These are phyloP conservation scores for Xerus rutilus DNA, from an alignment of 2,797 vertebrate genomes.

Conservation along the genomic window DNA sequence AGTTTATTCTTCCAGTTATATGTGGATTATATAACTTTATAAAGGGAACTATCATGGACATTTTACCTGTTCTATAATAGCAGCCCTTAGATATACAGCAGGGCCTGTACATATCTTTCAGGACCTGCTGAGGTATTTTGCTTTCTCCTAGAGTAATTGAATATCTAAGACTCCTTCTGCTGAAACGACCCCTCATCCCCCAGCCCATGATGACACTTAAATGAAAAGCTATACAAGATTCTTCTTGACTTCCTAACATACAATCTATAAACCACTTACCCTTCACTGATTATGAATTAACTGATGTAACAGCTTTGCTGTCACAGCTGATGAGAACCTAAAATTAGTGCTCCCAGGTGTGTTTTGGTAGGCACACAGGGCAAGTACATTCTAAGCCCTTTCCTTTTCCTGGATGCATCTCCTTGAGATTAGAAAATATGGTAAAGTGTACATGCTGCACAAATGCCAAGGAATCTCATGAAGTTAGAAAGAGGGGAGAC, in stretches of 20 bases:
- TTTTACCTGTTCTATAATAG: neutral
- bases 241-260: slow-evolving; percentile 69
- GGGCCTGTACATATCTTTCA: neutral
- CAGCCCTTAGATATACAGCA: neutral
- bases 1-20: slow-evolving; percentile 3
- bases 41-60: neutral
- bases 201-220: neutral
- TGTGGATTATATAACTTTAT: slow-evolving; percentile 18
- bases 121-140: neutral
- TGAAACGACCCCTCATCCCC: neutral
- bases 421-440: slow-evolving; percentile 51
- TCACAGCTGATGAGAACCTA: slow-evolving; percentile 84
- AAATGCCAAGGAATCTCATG: neutral
- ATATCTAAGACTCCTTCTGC: neutral
- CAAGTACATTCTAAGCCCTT: slow-evolving; percentile 65
- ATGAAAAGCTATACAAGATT: slow-evolving; percentile 60
- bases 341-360: slow-evolving; percentile 83
- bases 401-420: slow-evolving; percentile 38
- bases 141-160: neutral
- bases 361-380: slow-evolving; percentile 69
- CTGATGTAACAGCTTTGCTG: slow-evolving; percentile 81
- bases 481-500: neutral
- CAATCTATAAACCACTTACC: slow-evolving; percentile 71
- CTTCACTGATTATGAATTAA: slow-evolving; percentile 81
- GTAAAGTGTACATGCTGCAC: neutral